Conservation (phyloP, 2,888 invertebrate genomes). For the Ennomos quercinarius region DNA sequence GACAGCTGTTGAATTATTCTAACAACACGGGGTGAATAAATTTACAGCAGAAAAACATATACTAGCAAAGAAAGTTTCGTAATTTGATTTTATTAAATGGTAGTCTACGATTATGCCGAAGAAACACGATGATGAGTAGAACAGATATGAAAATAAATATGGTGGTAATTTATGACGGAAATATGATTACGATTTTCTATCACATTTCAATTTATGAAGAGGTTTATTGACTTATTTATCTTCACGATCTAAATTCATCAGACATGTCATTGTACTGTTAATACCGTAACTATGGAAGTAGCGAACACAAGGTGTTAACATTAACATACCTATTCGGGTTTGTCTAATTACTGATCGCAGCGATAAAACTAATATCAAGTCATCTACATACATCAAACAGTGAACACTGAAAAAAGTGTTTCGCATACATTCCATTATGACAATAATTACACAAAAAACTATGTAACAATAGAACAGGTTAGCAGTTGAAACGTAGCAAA, state of each 20-base stretch:
- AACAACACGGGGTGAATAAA: constrained; percentile 43
- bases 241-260: constrained; percentile 5
- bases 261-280: constrained; percentile 23
- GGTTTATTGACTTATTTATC: neutral
- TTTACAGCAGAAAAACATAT: constrained; percentile 36
- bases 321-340: constrained; percentile 33
- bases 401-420: constrained; percentile 43
- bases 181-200: too few species aligned
- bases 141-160: too few species aligned
- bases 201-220: neutral
- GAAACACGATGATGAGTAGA: too few species aligned
- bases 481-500: constrained; percentile 40
- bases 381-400: constrained; percentile 25
- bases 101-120: too few species aligned
- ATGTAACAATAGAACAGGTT: constrained; percentile 41
- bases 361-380: constrained; percentile 27
- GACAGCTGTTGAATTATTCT: constrained; percentile 14
- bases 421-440: constrained; percentile 56
- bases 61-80: constrained; percentile 42
- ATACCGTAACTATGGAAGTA: constrained; percentile 18
- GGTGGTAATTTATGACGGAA: too few species aligned
- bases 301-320: constrained; percentile 35
- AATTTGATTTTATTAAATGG: constrained; percentile 11
- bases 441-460: constrained; percentile 57
- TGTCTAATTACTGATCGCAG: constrained; percentile 38